These are phyloP conservation scores for Myotis findleyi DNA, from an alignment of 2,797 vertebrate genomes.

Conservation along the genomic window DNA sequence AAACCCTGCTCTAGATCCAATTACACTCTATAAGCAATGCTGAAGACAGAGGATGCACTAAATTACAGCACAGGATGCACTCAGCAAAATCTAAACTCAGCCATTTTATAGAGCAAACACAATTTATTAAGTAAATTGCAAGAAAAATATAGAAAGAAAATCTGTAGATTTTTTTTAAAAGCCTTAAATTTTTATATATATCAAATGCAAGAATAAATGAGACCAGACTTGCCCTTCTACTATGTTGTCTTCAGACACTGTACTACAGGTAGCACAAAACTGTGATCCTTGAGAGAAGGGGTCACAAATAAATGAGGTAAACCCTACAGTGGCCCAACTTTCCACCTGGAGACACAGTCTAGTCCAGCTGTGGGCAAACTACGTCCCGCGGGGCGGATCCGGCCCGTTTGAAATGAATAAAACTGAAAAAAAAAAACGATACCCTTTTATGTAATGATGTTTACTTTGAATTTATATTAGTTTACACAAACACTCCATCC, in stretches of 20 bases:
- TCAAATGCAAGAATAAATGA: slow-evolving; percentile 1
- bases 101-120: slow-evolving; percentile 42
- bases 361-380: not conserved
- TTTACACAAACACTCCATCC: no score
- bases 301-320: slow-evolving; percentile 42
- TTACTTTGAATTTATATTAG: no score
- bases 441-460: no score
- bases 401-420: no score
- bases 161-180: not conserved
- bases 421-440: no score
- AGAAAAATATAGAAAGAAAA: slow-evolving; percentile 46
- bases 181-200: not conserved
- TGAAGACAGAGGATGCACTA: not conserved
- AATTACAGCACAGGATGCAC: not conserved
- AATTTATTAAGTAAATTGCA: slow-evolving; percentile 50
- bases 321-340: not conserved
- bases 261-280: not conserved
- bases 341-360: slow-evolving; percentile 15
- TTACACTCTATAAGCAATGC: slow-evolving; percentile 11
- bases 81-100: slow-evolving; percentile 46
- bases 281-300: not conserved
- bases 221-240: slow-evolving; percentile 29
- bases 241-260: slow-evolving; percentile 9
- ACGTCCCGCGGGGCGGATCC: no score
- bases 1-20: not conserved